A percentile compares a stretch with the other conserved stretches of the same genome.
Evolutionary conservation across 2,888 invertebrate species (phyloP).

Genomic region (Arge pagana): DNA sequence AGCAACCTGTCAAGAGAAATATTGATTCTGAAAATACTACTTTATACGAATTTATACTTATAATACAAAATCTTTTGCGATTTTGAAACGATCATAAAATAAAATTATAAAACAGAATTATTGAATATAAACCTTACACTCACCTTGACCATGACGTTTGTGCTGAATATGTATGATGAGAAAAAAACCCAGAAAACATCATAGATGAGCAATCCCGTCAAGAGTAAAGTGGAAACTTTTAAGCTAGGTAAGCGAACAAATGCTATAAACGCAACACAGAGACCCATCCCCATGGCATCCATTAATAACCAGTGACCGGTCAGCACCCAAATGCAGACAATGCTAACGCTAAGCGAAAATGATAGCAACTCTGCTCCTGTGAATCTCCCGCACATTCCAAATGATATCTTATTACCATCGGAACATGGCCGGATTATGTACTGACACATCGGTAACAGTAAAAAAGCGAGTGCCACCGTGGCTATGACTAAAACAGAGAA

Average conservation of each 20-base stretch:
- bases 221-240: constrained; percentile 91
- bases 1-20: constrained; percentile 63
- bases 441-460: constrained; percentile 96
- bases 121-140: constrained; percentile 52
- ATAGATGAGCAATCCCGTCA: constrained; percentile 91
- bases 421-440: constrained; percentile 87
- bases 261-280: constrained; percentile 97
- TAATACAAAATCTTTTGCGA: background rate
- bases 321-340: constrained; percentile 96
- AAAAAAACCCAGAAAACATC: constrained; percentile 99
- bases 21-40: constrained; percentile 3
- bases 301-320: constrained; percentile 98
- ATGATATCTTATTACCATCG: constrained; percentile 83
- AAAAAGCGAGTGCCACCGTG: constrained; percentile 94
- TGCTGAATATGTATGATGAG: constrained; percentile 97
- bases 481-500: constrained; percentile 77
- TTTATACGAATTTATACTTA: constrained; percentile 4
- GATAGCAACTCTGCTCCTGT: constrained; percentile 93
- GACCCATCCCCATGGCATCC: constrained; percentile 99
- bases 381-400: constrained; percentile 91
- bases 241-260: constrained; percentile 94
- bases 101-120: background rate
- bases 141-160: constrained; percentile 98
- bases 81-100: background rate
- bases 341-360: constrained; percentile 87